A percentile compares a stretch with the other conserved stretches of the same genome.
Evolutionary conservation across 2,888 invertebrate species (phyloP).

Genomic region (Heliconius ismenius): DNA sequence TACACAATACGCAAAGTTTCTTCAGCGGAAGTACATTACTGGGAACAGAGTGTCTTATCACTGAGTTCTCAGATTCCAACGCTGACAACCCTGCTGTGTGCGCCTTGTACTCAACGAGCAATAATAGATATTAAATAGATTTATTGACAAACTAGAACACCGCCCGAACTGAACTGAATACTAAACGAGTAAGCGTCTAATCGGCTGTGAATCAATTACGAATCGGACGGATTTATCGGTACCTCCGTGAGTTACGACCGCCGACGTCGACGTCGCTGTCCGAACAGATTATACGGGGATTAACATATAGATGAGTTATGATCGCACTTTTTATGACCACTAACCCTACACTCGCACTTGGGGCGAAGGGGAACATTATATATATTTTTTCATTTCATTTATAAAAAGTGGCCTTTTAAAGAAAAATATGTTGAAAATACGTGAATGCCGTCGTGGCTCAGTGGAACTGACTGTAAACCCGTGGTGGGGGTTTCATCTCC

Average conservation of each 20-base stretch:
- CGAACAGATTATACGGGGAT: conserved; percentile 21
- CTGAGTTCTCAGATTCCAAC: too few species aligned
- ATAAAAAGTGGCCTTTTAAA: not conserved
- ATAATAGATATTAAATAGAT: not conserved
- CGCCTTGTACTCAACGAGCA: not conserved
- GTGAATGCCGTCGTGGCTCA: too few species aligned
- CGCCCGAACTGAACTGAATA: conserved; percentile 37
- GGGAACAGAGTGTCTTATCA: too few species aligned
- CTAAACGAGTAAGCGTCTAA: conserved; percentile 32
- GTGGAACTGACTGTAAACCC: too few species aligned
- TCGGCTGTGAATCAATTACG: conserved; percentile 44
- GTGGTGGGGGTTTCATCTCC: too few species aligned
- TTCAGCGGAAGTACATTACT: too few species aligned
- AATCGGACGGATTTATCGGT: conserved; percentile 27
- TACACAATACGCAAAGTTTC: too few species aligned
- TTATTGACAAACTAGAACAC: conserved; percentile 6
- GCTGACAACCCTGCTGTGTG: too few species aligned
- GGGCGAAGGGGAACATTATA: not conserved
- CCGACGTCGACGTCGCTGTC: conserved; percentile 23
- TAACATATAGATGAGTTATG: conserved; percentile 22
- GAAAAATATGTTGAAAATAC: not conserved
- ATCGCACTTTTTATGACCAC: conserved; percentile 13
- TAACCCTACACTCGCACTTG: conserved; percentile 3
- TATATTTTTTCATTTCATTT: not conserved
- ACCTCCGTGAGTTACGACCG: conserved; percentile 23